Percentiles rank a stretch among this genome's conserved stretches.
Conservation (phyloP, 2,888 invertebrate species). For the Cybosia mesomella region DNA sequence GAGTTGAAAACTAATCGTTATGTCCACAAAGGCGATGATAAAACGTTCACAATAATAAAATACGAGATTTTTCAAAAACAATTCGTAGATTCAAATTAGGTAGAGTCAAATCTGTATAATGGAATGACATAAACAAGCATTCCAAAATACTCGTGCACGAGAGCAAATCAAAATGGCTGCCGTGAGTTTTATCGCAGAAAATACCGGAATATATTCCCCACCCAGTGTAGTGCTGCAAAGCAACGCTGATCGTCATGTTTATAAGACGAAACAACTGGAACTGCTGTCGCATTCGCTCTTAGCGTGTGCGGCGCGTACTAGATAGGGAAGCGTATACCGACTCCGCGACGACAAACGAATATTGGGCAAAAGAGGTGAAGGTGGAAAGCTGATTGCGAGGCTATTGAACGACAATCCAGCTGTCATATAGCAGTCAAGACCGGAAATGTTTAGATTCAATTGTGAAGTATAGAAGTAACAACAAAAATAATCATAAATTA, state of each 20-base stretch:
- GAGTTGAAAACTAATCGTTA: not conserved
- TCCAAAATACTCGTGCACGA: conserved; percentile 34
- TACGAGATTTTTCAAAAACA: not conserved
- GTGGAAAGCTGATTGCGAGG: conserved; percentile 68
- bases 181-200: conserved; percentile 55
- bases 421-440: conserved; percentile 14
- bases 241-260: conserved; percentile 50
- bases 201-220: conserved; percentile 75
- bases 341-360: conserved; percentile 46
- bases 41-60: not conserved
- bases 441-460: not conserved
- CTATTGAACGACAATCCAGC: conserved; percentile 64
- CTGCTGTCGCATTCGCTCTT: conserved; percentile 53
- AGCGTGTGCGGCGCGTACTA: conserved; percentile 33
- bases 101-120: not conserved
- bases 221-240: conserved; percentile 61
- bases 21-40: not conserved
- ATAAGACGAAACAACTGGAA: conserved; percentile 53
- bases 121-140: conserved; percentile 5
- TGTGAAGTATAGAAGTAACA: not conserved
- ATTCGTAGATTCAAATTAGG: not conserved
- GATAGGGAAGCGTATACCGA: conserved; percentile 54
- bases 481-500: not conserved
- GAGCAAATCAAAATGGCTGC: conserved; percentile 69
- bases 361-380: conserved; percentile 70